A percentile compares a stretch with the other conserved stretches of the same genome.
These are phyloP conservation scores for Drosophila varians DNA, from an alignment of 1,140 invertebrate species.

Conservation along the genomic window DNA sequence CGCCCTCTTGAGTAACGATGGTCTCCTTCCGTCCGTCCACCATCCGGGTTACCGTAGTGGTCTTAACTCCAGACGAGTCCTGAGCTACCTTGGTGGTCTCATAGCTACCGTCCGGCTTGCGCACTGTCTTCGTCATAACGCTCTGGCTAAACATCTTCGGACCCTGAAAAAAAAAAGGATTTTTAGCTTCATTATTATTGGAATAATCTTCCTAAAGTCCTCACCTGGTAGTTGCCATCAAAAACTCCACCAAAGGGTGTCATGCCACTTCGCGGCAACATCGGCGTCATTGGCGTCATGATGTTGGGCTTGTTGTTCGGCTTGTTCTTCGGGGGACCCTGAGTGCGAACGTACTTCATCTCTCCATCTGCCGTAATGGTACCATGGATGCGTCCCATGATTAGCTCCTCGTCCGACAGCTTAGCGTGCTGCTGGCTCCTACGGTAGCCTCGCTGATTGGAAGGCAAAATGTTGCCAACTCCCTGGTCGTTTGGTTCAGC, in stretches of 20 bases:
- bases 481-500: constrained; percentile 12
- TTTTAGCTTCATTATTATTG: not conserved
- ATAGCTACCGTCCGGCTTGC: constrained; percentile 79
- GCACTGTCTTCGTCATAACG: constrained; percentile 79
- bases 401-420: constrained; percentile 75
- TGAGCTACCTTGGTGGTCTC: constrained; percentile 77
- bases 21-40: constrained; percentile 73
- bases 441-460: constrained; percentile 45
- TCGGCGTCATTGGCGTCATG: constrained; percentile 76
- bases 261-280: constrained; percentile 63
- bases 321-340: constrained; percentile 44
- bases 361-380: constrained; percentile 63
- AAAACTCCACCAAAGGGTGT: constrained; percentile 72
- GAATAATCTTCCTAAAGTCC: not conserved
- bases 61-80: constrained; percentile 73
- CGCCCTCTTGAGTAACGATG: constrained; percentile 53
- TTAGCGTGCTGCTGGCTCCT: constrained; percentile 26
- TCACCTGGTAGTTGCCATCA: constrained; percentile 75
- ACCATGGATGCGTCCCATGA: constrained; percentile 81
- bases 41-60: constrained; percentile 78
- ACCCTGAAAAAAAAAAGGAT: constrained; percentile 30
- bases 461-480: constrained; percentile 56
- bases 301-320: constrained; percentile 58
- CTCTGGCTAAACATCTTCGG: constrained; percentile 83
- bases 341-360: constrained; percentile 7